phyloP scores from a whole-genome alignment of 2,888 invertebrate genomes.

The Pseudococcus jackbeardsleyi region DNA sequence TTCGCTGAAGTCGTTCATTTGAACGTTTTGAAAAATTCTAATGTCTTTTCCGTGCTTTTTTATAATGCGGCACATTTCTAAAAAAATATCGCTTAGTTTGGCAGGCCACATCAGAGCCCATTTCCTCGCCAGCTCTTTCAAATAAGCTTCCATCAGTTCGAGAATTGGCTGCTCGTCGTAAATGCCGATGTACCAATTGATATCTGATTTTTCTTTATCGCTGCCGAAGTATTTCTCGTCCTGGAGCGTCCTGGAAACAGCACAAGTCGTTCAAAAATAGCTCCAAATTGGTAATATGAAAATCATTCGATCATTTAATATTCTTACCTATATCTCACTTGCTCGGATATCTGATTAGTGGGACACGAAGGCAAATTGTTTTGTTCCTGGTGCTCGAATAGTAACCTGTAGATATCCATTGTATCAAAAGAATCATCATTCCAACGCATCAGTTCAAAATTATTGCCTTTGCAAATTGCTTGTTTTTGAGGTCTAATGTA shows the following conservation, averaged over 20 bases:
- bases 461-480: slow-evolving; percentile 63
- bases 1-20: slow-evolving; percentile 14
- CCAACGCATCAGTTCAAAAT: slow-evolving; percentile 69
- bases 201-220: slow-evolving; percentile 77
- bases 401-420: slow-evolving; percentile 74
- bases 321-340: slow-evolving; percentile 63
- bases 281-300: too few relatives aligned
- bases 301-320: too few relatives aligned
- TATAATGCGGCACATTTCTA: slow-evolving; percentile 74
- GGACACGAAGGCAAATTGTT: slow-evolving; percentile 63
- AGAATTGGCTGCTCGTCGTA: slow-evolving; percentile 72
- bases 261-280: too few relatives aligned
- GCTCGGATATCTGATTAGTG: slow-evolving; percentile 62
- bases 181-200: slow-evolving; percentile 76
- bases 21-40: neutral
- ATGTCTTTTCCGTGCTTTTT: slow-evolving; percentile 50
- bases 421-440: slow-evolving; percentile 76
- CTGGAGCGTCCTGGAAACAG: slow-evolving; percentile 67
- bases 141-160: slow-evolving; percentile 75
- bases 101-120: slow-evolving; percentile 79
- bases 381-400: slow-evolving; percentile 74
- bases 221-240: slow-evolving; percentile 77
- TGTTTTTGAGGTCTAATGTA: slow-evolving; percentile 65
- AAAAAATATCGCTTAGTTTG: slow-evolving; percentile 74
- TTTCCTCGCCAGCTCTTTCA: slow-evolving; percentile 74